phyloP scores from a whole-genome alignment of 2,888 invertebrate species.

The Thymelicus sylvestris region DNA sequence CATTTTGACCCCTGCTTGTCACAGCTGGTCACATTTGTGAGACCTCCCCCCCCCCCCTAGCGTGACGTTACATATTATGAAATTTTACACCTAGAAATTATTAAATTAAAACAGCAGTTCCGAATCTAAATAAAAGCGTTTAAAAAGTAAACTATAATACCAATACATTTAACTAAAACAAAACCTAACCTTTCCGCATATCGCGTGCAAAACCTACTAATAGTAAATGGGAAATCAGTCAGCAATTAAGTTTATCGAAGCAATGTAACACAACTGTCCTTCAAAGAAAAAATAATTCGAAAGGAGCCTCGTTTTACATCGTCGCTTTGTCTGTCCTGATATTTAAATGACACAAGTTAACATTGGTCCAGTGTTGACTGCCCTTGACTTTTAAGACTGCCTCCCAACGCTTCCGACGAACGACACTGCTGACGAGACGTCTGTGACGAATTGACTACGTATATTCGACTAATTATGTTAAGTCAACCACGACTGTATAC shows the following conservation, averaged over 20 bases:
- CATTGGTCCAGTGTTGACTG: constrained; percentile 76
- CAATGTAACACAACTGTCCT: constrained; percentile 58
- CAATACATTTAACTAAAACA: too few species aligned
- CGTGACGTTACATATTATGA: too few species aligned
- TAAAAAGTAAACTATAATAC: too few species aligned
- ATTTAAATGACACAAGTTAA: constrained; percentile 84
- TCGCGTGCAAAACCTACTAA: neutral
- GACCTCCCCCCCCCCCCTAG: too few species aligned
- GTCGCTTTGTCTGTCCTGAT: constrained; percentile 68
- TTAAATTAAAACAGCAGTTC: too few species aligned
- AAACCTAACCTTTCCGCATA: constrained; percentile 1
- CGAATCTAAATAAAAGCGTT: too few species aligned
- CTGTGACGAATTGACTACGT: constrained; percentile 33
- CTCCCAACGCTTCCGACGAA: constrained; percentile 73
- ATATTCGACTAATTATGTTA: neutral
- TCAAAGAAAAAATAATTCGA: constrained; percentile 74
- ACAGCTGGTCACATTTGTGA: too few species aligned
- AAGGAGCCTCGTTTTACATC: constrained; percentile 67
- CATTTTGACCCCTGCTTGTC: too few species aligned
- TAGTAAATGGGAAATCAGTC: constrained; percentile 10
- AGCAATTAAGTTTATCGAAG: constrained; percentile 35
- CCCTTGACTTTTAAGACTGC: constrained; percentile 80
- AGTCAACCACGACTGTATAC: neutral
- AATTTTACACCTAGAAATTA: too few species aligned
- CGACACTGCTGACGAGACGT: constrained; percentile 62